phyloP scores from a whole-genome alignment of 1,140 invertebrate species.

The Parapsyche elsis region DNA sequence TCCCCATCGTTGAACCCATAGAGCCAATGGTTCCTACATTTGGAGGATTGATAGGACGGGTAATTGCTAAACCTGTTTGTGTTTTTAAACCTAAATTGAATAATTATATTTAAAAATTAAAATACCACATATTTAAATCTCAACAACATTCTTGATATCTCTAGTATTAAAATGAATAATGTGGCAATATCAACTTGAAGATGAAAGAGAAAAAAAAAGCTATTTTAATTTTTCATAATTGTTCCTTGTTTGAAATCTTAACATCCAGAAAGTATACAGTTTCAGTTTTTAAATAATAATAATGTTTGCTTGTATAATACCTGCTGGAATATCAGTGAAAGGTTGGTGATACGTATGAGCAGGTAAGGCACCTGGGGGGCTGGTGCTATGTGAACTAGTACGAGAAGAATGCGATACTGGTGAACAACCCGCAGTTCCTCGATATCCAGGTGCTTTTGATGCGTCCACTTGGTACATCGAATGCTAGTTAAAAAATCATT shows the following conservation, averaged over 20 bases:
- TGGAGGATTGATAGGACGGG: conserved; percentile 35
- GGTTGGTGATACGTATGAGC: conserved; percentile 59
- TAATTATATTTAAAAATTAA: conserved; percentile 11
- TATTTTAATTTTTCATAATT: no score
- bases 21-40: conserved; percentile 36
- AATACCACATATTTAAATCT: not conserved
- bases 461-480: conserved; percentile 68
- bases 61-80: conserved; percentile 46
- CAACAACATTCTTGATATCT: not conserved
- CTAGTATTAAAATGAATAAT: not conserved
- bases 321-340: conserved; percentile 51
- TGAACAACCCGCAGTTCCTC: conserved; percentile 76
- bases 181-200: not conserved
- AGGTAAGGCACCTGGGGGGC: conserved; percentile 61
- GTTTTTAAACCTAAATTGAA: conserved; percentile 33
- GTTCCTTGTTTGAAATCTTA: not conserved
- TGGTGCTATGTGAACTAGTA: conserved; percentile 63
- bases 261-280: conserved; percentile 24
- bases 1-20: conserved; percentile 22
- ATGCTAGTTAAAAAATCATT: no score
- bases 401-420: conserved; percentile 75
- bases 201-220: conserved; percentile 14
- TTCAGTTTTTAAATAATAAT: conserved; percentile 35
- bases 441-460: conserved; percentile 85
- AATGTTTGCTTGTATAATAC: conserved; percentile 27